Evolutionary conservation across 2,888 invertebrate genomes (phyloP).

Genomic region (Tetrapedia diversipes): DNA sequence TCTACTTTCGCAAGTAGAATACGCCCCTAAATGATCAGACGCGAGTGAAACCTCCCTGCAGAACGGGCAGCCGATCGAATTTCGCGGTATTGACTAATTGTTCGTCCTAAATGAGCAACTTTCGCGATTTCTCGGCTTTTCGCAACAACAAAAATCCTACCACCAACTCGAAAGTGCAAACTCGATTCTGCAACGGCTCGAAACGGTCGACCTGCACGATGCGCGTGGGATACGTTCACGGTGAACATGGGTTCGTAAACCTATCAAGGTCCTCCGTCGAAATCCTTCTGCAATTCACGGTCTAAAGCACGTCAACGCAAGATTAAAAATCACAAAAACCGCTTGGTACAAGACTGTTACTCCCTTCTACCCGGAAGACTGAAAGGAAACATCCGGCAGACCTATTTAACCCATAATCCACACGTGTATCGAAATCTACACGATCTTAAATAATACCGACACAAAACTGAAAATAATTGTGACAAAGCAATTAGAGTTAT

Average conservation of each 20-base stretch:
- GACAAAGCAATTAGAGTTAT: too few species aligned
- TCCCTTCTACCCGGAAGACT: too few species aligned
- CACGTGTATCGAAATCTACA: too few species aligned
- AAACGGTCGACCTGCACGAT: neutral
- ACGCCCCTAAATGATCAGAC: constrained; percentile 35
- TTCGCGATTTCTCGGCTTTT: constrained; percentile 11
- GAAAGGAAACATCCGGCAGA: too few species aligned
- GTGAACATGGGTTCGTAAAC: neutral
- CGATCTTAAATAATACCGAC: too few species aligned
- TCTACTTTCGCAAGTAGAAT: constrained; percentile 31
- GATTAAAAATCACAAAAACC: too few species aligned
- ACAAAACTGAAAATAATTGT: too few species aligned
- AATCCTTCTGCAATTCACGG: neutral
- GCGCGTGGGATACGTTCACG: neutral
- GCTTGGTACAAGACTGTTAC: too few species aligned
- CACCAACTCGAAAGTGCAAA: constrained; percentile 9
- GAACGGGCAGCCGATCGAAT: neutral
- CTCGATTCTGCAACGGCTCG: constrained; percentile 1
- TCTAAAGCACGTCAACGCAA: neutral
- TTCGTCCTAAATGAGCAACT: neutral
- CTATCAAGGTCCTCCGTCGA: neutral
- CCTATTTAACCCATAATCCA: too few species aligned
- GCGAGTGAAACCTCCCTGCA: neutral
- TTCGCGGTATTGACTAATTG: constrained; percentile 2
- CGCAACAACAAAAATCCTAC: constrained; percentile 3